Evolutionary conservation across 2,113 vertebrate genomes (phyloP), one percentile per base, ranked within the genome.

Genomic region (Periophthalmus modestus): DNA sequence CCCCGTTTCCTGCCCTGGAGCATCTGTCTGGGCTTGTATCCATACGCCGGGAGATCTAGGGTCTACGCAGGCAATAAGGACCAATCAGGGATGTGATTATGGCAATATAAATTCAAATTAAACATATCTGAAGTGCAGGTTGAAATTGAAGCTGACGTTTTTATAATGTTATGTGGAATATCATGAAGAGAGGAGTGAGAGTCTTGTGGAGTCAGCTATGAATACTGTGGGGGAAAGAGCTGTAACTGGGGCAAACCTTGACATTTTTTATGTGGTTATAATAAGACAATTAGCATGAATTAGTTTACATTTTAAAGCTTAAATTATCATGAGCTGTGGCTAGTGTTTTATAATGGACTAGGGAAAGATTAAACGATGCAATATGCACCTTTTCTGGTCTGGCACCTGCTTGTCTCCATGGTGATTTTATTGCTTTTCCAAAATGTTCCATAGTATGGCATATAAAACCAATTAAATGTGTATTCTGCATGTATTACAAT

Each of bases 1-100:
- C 70, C 81, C 62, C 54, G 10, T 6, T 19, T 70, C 33, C 73
- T 84, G 83, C 85, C 86, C 88, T 58, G 50, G 74, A 85, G 89
- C 78, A 52, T 79, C 78, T 23, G 15, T 81, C 79, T 66, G 71
- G 68, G 21, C 16, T 69, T 63, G 65, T 19, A 52, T 74, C 82
- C 58, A 24, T 21, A 75, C 54, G 39, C 50, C 50, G 50, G 50
- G 50, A 52, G 15, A 50, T 16, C 48, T 14, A 5, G 47, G 4
- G 14, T 12, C 47, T 15, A 48, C 47, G 47, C 12, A 6, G 47
- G 11, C 11, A 9, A 48, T 14, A 13, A 16, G 13, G 47, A 48
- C 47, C 47, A 48, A 48, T 48, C 47, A 4, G 7, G 39, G 39
- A 43, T 1, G 39, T 43, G 12, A 19, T 19, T 52, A 19, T 6